phyloP scores from a whole-genome alignment of 1,140 invertebrate genomes.

The Leptinotarsa lineolata region DNA sequence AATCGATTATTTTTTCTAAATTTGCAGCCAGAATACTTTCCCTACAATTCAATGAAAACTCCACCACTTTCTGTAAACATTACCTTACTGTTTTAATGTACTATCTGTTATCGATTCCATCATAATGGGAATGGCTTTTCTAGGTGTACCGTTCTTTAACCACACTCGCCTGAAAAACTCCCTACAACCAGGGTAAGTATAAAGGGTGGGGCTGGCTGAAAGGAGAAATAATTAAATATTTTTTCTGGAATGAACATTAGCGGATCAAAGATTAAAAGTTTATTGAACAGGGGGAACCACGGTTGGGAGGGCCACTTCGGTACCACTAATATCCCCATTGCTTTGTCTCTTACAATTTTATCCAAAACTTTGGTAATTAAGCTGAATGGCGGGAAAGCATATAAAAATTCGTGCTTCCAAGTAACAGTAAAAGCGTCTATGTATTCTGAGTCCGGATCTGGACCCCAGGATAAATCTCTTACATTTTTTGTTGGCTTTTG shows the following conservation, averaged over 20 bases:
- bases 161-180: not conserved
- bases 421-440: conserved; percentile 46
- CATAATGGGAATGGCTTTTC: not conserved
- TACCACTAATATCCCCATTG: conserved; percentile 43
- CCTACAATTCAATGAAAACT: not conserved
- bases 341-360: conserved; percentile 43
- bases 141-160: not conserved
- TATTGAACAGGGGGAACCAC: conserved; percentile 50
- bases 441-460: conserved; percentile 35
- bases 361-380: conserved; percentile 40
- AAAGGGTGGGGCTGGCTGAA: conserved; percentile 7
- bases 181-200: conserved; percentile 4
- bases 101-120: not conserved
- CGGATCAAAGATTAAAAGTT: not conserved
- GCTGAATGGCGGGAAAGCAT: conserved; percentile 46
- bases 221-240: not conserved
- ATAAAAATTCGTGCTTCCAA: conserved; percentile 41
- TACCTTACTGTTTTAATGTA: not conserved
- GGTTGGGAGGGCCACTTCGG: conserved; percentile 43
- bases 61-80: not conserved
- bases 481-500: conserved; percentile 43
- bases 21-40: not conserved
- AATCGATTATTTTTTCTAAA: conserved; percentile 1
- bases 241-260: not conserved
- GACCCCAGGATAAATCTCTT: conserved; percentile 43